Conservation (phyloP, 2,797 vertebrate genomes). For the Saxicola maurus region DNA sequence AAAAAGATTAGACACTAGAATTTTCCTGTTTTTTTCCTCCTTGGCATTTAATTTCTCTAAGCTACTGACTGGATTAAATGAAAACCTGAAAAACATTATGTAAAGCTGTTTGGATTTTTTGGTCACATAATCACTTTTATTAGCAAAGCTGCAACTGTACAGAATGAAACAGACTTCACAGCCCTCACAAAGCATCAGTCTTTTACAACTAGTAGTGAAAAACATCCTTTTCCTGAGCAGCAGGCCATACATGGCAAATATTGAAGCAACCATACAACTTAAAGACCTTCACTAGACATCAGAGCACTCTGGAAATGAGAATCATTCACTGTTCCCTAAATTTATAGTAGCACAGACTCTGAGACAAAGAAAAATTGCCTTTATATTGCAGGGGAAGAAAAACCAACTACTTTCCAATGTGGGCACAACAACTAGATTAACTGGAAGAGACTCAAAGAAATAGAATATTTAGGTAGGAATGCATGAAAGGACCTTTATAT, state of each 20-base stretch:
- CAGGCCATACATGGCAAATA: background rate
- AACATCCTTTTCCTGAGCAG: background rate
- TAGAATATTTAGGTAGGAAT: background rate
- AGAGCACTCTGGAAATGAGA: background rate
- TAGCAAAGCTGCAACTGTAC: background rate
- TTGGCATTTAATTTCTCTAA: background rate
- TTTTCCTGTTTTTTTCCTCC: background rate
- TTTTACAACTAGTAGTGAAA: slow-evolving; percentile 3
- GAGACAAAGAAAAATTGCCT: background rate
- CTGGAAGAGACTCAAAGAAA: background rate
- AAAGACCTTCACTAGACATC: background rate
- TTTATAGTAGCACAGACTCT: background rate
- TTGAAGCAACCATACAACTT: background rate
- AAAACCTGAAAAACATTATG: background rate
- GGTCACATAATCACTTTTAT: background rate
- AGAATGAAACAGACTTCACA: background rate
- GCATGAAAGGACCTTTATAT: background rate
- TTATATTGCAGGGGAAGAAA: background rate
- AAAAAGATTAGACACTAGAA: background rate
- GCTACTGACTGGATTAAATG: background rate
- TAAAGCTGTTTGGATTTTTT: background rate
- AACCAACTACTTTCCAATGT: background rate
- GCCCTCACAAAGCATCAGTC: background rate
- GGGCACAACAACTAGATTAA: background rate
- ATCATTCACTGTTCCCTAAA: background rate